Conservation (phyloP, 2,113 vertebrate genomes). For the Microcebus lehilahytsara region DNA sequence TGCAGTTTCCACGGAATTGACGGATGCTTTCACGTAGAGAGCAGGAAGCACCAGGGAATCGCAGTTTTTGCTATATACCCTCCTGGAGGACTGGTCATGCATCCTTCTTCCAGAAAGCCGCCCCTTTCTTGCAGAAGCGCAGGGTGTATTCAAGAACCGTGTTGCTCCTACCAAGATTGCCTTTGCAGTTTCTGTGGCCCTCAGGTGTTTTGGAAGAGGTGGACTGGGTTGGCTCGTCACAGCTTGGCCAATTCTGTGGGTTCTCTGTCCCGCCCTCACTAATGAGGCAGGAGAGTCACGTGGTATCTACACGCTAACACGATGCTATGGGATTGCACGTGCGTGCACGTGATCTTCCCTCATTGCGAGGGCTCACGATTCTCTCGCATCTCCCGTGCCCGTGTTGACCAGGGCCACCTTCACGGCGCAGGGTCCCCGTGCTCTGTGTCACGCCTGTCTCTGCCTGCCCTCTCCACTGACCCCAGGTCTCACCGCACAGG, state of each 20-base stretch:
- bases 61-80: neutral
- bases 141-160: neutral
- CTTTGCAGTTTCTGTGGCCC: neutral
- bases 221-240: neutral
- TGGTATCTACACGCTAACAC: neutral
- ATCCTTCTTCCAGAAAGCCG: neutral
- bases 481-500: neutral
- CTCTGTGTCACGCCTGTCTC: rapidly evolving
- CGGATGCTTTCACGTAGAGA: neutral
- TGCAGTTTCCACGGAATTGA: neutral
- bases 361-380: neutral
- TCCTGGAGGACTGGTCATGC: neutral
- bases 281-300: neutral
- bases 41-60: neutral
- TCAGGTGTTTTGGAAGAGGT: neutral
- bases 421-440: rapidly evolving
- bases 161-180: neutral
- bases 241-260: neutral
- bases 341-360: neutral
- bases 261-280: neutral
- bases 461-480: neutral
- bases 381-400: no score
- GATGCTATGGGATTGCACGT: rapidly evolving
- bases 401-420: neutral
- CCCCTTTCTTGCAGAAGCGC: neutral